A percentile compares a stretch with the other conserved stretches of the same genome.
Conservation (phyloP, 1,140 invertebrate species). For the Asbolus verrucosus region DNA sequence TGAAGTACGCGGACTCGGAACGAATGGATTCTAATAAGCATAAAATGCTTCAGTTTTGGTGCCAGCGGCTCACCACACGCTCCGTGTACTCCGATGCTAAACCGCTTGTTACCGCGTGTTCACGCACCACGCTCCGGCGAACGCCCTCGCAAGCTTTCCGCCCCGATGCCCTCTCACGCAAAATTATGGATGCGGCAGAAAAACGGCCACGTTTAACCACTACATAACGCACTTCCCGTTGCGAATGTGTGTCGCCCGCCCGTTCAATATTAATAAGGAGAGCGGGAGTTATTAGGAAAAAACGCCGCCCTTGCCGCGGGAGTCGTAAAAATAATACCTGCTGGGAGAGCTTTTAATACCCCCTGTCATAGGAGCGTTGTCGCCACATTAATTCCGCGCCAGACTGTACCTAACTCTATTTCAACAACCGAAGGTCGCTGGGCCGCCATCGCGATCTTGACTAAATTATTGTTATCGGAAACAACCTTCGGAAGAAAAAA, state of each 20-base stretch:
- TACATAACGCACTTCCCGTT: constrained; percentile 22
- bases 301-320: no score
- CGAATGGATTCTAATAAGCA: constrained; percentile 43
- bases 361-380: no score
- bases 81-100: constrained; percentile 40
- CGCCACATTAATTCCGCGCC: no score
- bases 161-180: constrained; percentile 47
- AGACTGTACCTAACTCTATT: no score
- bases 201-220: constrained; percentile 44
- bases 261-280: background rate
- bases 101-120: constrained; percentile 51
- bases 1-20: constrained; percentile 26
- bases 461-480: no score
- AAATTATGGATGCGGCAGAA: constrained; percentile 52
- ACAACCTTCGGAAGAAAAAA: no score
- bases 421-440: no score
- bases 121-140: constrained; percentile 50
- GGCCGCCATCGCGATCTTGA: no score
- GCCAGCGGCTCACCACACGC: constrained; percentile 37
- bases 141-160: constrained; percentile 47
- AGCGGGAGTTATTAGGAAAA: no score
- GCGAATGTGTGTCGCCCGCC: no score
- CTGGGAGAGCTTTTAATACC: no score
- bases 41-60: constrained; percentile 49
- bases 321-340: no score